A percentile compares a stretch with the other conserved stretches of the same genome.
These are phyloP conservation scores for Ridgeia piscesae DNA, from an alignment of 1,140 invertebrate genomes.

Conservation along the genomic window DNA sequence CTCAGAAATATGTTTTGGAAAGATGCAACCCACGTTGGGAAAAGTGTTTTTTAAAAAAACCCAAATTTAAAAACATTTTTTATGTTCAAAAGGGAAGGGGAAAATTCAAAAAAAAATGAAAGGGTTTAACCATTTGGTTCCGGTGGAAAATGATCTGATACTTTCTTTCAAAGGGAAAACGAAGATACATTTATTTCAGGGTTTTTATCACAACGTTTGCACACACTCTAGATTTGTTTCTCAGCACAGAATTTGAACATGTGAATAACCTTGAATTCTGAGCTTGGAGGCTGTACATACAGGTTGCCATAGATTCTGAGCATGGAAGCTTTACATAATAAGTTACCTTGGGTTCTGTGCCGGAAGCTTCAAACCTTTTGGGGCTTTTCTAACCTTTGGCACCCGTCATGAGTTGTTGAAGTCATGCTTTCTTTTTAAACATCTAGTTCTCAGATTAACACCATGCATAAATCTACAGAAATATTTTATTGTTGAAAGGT, in stretches of 20 bases:
- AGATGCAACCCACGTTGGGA: background rate
- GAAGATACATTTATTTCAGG: no score
- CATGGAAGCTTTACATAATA: background rate
- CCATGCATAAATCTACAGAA: no score
- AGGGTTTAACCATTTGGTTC: background rate
- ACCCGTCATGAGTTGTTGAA: constrained; percentile 24
- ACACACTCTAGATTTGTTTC: no score
- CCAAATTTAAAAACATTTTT: background rate
- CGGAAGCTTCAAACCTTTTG: constrained; percentile 86
- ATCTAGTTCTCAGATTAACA: no score
- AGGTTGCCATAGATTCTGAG: background rate
- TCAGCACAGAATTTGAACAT: no score
- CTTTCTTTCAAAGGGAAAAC: no score
- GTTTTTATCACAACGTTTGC: no score
- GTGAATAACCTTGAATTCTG: background rate
- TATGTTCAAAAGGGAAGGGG: no score
- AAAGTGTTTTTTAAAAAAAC: background rate
- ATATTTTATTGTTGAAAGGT: no score
- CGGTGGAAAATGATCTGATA: background rate
- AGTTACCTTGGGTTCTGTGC: constrained; percentile 70
- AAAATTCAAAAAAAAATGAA: background rate
- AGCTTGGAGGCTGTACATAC: background rate
- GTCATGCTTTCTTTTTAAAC: background rate
- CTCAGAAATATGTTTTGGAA: background rate
- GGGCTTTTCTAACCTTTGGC: constrained; percentile 64